Base-by-base conservation (phyloP, 2,113 vertebrate genomes). In the Ceyx margarethae region DNA sequence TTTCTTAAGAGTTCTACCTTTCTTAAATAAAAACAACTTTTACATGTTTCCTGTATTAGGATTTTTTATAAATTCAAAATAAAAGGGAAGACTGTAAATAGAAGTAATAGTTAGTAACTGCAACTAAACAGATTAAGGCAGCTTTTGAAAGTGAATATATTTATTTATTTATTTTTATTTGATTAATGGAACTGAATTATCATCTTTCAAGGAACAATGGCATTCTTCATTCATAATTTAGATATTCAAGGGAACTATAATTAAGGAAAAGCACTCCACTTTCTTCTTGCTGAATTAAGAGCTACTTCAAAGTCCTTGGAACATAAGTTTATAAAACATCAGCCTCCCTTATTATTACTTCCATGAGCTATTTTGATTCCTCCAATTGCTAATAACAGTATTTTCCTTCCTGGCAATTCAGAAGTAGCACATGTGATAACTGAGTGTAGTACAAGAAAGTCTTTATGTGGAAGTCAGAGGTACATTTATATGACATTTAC, bases 151-250 rank as follows among this genome's bases (percentile, higher is more conserved):
- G 4, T 22, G 65, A 85, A 93, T 73, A 57, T 82, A 88, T 53
- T 85, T 85, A n/a, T 58, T 25, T 8, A 81, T 62, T 25, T 8
- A 81, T 62, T 74, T 83, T 40, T 51, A 43, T 61, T 53, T 48
- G 21, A 33, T 86, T 69, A 92, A 68, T 60, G 33, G 48, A 56
- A 21, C 28, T 61, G 50, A 87, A 92, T 82, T 91, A 68, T 15
- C 15, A 60, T 50, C 58, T 76, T 89, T 81, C 84, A 87, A 85
- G 90, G 21, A 61, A 91, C 51, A 87, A 82, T 7, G 15, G 9
- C 13, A 93, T 53, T 91, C 22, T 35, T 75, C 22, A 82, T 76
- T 92, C 33, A 78, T 88, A 77, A 91, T 93, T 87, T 84, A 85
- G 45, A 80, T 22, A 72, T 62, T 94, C 50, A 62, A 42, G 50